Base-by-base conservation (phyloP, 2,888 invertebrate genomes). In the Alloscopus bannaensis region DNA sequence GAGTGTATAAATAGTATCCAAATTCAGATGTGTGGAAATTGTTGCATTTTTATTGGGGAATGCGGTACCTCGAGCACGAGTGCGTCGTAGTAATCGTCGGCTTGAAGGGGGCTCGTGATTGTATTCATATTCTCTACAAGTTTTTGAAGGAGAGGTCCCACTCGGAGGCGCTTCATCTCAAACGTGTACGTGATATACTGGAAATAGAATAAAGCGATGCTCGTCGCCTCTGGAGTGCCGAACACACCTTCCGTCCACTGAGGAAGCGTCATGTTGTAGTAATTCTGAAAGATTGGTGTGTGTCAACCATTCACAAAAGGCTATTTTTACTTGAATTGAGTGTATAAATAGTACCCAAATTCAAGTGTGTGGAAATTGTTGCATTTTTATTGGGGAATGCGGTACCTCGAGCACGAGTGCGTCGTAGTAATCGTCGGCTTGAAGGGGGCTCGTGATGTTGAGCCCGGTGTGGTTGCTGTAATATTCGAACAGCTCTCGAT, bases 141-240 rank as follows among this genome's bases (percentile, higher is more conserved):
- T 85, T 93, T 91, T 84, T 92, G 91, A 2, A 96, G 88, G n/a
- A 96, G 89, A 0, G 93, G 92, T 20, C 95, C 95, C 4, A 72
- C 93, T 87, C 92, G 91, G 26, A 95, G 90, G 84, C 91, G 90
- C 87, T 92, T 93, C 90, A 95, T 91, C 1, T 91, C 90, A 76
- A 91, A 90, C 81, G 93, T 93, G 87, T 93, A 92, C 0, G 94
- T 93, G 86, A 93, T 91, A 29, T 93, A 87, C 1, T 85, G 91
- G 82, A 94, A 91, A 86, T 92, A 91, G 83, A 92, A 90, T 65
- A 90, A 90, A 0, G 93, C 90, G 13, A 92, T 90, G 40, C 90
- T 90, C 40, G 88, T 88, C 88, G 95, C 88, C 86, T 92, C 91
- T 1, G 91, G 89, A 0, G 94, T 57, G 0, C 71, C 94, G 87